A percentile compares a stretch with the other conserved stretches of the same genome.
phyloP scores from a whole-genome alignment of 2,888 invertebrate genomes.

The Danaus chrysippus region DNA sequence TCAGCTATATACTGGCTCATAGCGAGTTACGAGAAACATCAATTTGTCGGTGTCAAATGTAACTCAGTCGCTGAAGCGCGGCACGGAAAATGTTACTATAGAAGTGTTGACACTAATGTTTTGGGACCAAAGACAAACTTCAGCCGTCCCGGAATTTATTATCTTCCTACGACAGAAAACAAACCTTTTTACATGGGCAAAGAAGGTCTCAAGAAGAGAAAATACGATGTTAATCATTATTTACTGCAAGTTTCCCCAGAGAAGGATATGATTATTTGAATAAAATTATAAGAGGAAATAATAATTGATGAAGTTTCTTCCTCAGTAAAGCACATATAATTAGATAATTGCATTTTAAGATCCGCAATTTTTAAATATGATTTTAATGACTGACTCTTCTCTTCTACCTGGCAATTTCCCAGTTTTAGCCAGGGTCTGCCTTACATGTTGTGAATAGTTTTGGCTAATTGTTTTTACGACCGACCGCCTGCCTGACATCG shows the following conservation, averaged over 20 bases:
- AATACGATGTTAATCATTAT: conserved; percentile 51
- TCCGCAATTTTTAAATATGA: too few relatives aligned
- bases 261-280: conserved; percentile 49
- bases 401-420: too few relatives aligned
- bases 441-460: too few relatives aligned
- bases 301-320: background rate
- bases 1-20: conserved; percentile 56
- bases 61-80: conserved; percentile 50
- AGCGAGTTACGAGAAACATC: conserved; percentile 47
- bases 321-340: too few relatives aligned
- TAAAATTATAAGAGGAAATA: conserved; percentile 47
- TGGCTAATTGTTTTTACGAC: too few relatives aligned
- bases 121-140: conserved; percentile 63
- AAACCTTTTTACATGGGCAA: conserved; percentile 55
- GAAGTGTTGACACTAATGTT: conserved; percentile 42
- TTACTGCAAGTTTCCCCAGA: conserved; percentile 52
- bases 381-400: too few relatives aligned
- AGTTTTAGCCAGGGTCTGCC: too few relatives aligned
- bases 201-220: conserved; percentile 46
- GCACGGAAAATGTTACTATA: conserved; percentile 53
- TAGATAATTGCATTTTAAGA: too few relatives aligned
- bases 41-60: conserved; percentile 57
- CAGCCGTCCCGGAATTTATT: conserved; percentile 58
- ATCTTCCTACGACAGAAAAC: conserved; percentile 51
- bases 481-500: too few relatives aligned